Percentiles rank a stretch among this genome's conserved stretches.
These are phyloP conservation scores for Polylopha cassiicola DNA, from an alignment of 2,888 invertebrate species.

Conservation along the genomic window DNA sequence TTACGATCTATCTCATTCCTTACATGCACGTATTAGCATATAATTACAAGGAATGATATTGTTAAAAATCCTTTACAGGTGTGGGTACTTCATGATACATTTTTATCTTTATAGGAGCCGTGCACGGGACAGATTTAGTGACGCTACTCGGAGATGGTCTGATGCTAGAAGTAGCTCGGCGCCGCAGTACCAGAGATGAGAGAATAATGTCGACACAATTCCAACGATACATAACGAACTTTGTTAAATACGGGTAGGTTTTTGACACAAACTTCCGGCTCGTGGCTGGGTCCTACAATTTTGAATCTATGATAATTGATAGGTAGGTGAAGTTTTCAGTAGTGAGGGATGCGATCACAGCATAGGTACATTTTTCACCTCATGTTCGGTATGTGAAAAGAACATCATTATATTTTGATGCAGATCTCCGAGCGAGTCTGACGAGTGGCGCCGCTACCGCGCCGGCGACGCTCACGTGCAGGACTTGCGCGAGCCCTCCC, in stretches of 20 bases:
- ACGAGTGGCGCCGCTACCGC: slow-evolving; percentile 79
- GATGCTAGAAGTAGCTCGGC: slow-evolving; percentile 80
- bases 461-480: slow-evolving; percentile 68
- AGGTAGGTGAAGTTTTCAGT: too few relatives aligned
- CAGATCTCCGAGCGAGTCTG: slow-evolving; percentile 77
- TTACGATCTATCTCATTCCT: not conserved
- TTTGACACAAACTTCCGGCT: too few relatives aligned
- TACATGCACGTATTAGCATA: too few relatives aligned
- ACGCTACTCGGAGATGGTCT: slow-evolving; percentile 81
- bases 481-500: slow-evolving; percentile 57
- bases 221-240: slow-evolving; percentile 53
- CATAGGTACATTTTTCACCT: too few relatives aligned
- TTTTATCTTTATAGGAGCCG: slow-evolving; percentile 65
- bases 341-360: too few relatives aligned
- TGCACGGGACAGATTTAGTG: slow-evolving; percentile 81
- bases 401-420: not conserved
- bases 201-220: slow-evolving; percentile 63
- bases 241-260: slow-evolving; percentile 70
- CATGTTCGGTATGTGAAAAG: not conserved
- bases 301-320: too few relatives aligned
- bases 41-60: too few relatives aligned
- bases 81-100: too few relatives aligned
- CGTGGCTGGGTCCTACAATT: too few relatives aligned
- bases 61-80: too few relatives aligned
- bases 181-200: slow-evolving; percentile 78